These are phyloP conservation scores for Pachycephala philippinensis DNA, from an alignment of 2,113 vertebrate genomes.

Conservation along the genomic window DNA sequence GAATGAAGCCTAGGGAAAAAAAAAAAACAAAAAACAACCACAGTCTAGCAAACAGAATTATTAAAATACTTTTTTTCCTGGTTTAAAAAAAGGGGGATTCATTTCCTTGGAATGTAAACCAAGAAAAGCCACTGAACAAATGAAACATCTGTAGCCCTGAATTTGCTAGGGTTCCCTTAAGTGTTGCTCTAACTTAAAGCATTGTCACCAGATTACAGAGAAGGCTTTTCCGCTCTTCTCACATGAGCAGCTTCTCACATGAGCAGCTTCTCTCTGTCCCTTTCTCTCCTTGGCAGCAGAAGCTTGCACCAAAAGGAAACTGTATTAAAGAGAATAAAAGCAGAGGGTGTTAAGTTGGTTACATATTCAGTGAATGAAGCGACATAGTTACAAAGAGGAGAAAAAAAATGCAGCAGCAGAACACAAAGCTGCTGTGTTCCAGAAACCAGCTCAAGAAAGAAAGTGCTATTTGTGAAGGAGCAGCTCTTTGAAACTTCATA, in stretches of 20 bases:
- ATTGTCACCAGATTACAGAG: neutral
- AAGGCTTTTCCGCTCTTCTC: neutral
- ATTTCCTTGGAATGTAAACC: neutral
- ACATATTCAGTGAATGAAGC: neutral
- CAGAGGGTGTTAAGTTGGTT: neutral
- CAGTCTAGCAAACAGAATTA: neutral
- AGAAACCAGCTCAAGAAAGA: neutral
- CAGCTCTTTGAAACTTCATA: conserved; percentile 1
- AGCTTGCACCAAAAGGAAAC: neutral
- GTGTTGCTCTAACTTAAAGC: neutral
- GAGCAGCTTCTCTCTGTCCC: neutral
- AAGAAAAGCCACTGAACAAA: neutral
- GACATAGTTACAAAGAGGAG: neutral
- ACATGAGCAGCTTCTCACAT: neutral
- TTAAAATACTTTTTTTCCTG: neutral
- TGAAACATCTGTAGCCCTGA: neutral
- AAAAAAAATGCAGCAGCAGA: neutral
- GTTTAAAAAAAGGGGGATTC: neutral
- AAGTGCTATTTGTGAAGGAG: neutral
- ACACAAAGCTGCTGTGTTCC: conserved; percentile 43
- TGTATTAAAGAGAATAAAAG: neutral
- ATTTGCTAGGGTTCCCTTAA: neutral
- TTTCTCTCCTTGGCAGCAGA: neutral
- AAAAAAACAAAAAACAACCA: accelerated
- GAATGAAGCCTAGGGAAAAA: neutral